Percentiles rank a stretch among this genome's conserved stretches.
Conservation (phyloP, 2,888 invertebrate species). For the Sycophila texana region DNA sequence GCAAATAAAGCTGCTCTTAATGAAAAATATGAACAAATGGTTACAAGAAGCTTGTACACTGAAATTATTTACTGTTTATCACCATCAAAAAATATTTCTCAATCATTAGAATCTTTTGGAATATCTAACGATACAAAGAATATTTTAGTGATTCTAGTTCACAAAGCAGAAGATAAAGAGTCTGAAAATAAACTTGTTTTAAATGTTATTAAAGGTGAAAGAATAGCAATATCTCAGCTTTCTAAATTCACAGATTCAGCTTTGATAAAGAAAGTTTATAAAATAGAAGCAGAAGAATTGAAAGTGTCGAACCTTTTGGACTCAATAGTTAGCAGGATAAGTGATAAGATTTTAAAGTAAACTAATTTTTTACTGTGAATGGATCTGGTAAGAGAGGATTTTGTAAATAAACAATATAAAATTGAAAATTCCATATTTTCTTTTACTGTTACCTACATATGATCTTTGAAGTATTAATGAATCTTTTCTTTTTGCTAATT, state of each 20-base stretch:
- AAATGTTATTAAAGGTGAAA: conserved; percentile 78
- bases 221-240: conserved; percentile 76
- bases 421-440: conserved; percentile 58
- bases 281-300: conserved; percentile 78
- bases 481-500: conserved; percentile 46
- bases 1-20: conserved; percentile 82
- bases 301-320: conserved; percentile 77
- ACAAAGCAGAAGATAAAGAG: conserved; percentile 65
- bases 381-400: conserved; percentile 28
- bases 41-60: conserved; percentile 80
- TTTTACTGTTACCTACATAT: conserved; percentile 58
- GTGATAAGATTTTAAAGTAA: conserved; percentile 80
- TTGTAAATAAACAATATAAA: conserved; percentile 53
- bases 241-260: conserved; percentile 76
- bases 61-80: conserved; percentile 84
- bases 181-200: conserved; percentile 72
- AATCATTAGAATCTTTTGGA: conserved; percentile 82
- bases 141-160: conserved; percentile 76
- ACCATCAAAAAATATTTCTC: conserved; percentile 82
- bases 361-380: conserved; percentile 18
- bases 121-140: conserved; percentile 76
- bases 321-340: conserved; percentile 82
- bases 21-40: conserved; percentile 76
- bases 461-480: conserved; percentile 46
- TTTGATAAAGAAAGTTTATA: conserved; percentile 80